Base-by-base conservation (phyloP, 64 coral and sea anemone genomes). In the Stichodactyla mertensii region DNA sequence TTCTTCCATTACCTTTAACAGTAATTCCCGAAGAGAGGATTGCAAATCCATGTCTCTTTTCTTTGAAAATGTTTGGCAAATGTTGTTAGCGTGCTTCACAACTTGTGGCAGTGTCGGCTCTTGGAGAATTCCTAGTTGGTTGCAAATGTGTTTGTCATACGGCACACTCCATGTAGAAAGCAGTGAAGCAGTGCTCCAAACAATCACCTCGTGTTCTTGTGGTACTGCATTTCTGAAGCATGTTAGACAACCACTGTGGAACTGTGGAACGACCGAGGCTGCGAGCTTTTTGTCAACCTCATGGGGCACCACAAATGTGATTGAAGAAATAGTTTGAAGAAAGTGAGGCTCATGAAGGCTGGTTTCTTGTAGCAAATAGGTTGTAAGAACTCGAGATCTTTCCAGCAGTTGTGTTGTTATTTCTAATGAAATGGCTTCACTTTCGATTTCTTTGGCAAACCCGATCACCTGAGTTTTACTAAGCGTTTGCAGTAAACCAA, bases 171-270 rank as follows among this genome's bases (percentile, higher is more conserved):
- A 97, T 4, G 13, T 20, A 26, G 88, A 86, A 0, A 97, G 64
- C 52, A 97, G 86, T 57, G 55, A 26, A 16, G 86, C 86, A 61
- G 82, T 82, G 54, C 88, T 93, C 94, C 94, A 97, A 6, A 66
- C 77, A 14, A 93, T 16, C 18, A 69, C 78, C 60, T 97, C 88
- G 8, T 78, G 13, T 14, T 77, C 55, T 16, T 71, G 16, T 83
- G 88, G 77, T 61, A 93, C 55, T 79, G 94, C 92, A 90, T 58
- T 57, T 6, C 86, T 26, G 31, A 97, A 91, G 14, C 82, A 77
- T 18, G 90, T 86, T 12, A 97, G 86, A 54, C 18, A 31, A 52
- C 84, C 52, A 31, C 7, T 28, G 4, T 8, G 27, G 11, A 28
- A 31, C 69, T 31, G 69, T 19, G 24, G 7, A 4, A 74, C 16